Evolutionary conservation across 1,140 invertebrate genomes (phyloP).

Genomic region (Sycophaga agraensis): DNA sequence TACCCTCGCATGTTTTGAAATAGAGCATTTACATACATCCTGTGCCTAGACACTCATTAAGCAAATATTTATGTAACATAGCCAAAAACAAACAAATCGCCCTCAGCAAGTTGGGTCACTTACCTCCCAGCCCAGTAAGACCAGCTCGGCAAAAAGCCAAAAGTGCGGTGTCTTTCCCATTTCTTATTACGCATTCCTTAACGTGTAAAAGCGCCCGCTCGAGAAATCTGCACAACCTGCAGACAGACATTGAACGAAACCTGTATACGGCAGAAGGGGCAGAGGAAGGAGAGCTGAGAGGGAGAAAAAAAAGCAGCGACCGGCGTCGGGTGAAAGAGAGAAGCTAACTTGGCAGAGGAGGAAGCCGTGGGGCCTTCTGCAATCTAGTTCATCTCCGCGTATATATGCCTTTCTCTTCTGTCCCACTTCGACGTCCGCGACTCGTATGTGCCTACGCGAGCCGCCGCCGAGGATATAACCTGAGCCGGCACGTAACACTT

Average conservation of each 20-base stretch:
- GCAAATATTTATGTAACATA: too few relatives aligned
- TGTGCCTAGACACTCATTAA: too few relatives aligned
- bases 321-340: conserved; percentile 29
- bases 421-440: conserved; percentile 48
- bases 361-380: conserved; percentile 36
- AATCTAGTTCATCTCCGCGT: conserved; percentile 57
- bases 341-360: conserved; percentile 36
- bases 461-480: conserved; percentile 50
- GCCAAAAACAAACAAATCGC: too few relatives aligned
- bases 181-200: background rate
- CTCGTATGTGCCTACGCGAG: conserved; percentile 20
- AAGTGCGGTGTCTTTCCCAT: too few relatives aligned
- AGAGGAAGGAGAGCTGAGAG: conserved; percentile 5
- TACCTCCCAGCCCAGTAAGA: too few relatives aligned
- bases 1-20: too few relatives aligned
- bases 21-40: too few relatives aligned
- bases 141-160: too few relatives aligned
- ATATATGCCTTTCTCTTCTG: conserved; percentile 58
- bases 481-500: conserved; percentile 38
- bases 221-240: background rate
- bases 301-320: conserved; percentile 4
- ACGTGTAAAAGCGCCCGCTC: background rate
- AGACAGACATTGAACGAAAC: background rate
- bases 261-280: background rate
- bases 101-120: too few relatives aligned